Conservation (phyloP, 2,113 vertebrate species). For the Nesogale talazaci region DNA sequence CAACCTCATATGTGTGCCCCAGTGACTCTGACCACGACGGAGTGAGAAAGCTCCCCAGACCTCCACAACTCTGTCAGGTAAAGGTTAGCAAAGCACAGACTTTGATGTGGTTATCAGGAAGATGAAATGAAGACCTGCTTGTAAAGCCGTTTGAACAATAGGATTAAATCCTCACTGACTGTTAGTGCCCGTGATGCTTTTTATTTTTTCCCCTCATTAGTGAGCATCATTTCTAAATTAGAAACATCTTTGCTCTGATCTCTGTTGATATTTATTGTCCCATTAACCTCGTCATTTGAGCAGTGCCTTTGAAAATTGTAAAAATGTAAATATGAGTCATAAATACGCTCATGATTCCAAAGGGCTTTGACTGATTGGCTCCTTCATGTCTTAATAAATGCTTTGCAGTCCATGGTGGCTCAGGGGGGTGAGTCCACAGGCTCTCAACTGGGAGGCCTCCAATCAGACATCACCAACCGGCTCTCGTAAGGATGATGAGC, state of each 20-base stretch:
- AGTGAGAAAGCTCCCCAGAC: neutral
- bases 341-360: slow-evolving; percentile 26
- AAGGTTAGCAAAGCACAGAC: neutral
- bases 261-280: slow-evolving; percentile 28
- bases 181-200: neutral
- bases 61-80: neutral
- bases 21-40: neutral
- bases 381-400: slow-evolving; percentile 21
- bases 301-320: slow-evolving; percentile 43
- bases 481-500: too few species aligned
- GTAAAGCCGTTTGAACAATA: slow-evolving; percentile 35
- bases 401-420: neutral
- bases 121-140: slow-evolving; percentile 29
- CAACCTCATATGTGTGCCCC: neutral
- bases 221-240: slow-evolving; percentile 41
- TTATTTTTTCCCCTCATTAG: slow-evolving; percentile 12
- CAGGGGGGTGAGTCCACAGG: too few species aligned
- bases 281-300: slow-evolving; percentile 52
- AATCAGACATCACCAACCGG: too few species aligned
- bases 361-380: slow-evolving; percentile 29
- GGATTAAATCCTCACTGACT: slow-evolving; percentile 44
- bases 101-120: neutral
- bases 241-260: slow-evolving; percentile 28
- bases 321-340: neutral
- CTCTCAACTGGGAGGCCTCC: too few species aligned